A percentile compares a stretch with the other conserved stretches of the same genome.
Conservation (phyloP, 2,797 vertebrate genomes). For the Lutjanus campechanus region DNA sequence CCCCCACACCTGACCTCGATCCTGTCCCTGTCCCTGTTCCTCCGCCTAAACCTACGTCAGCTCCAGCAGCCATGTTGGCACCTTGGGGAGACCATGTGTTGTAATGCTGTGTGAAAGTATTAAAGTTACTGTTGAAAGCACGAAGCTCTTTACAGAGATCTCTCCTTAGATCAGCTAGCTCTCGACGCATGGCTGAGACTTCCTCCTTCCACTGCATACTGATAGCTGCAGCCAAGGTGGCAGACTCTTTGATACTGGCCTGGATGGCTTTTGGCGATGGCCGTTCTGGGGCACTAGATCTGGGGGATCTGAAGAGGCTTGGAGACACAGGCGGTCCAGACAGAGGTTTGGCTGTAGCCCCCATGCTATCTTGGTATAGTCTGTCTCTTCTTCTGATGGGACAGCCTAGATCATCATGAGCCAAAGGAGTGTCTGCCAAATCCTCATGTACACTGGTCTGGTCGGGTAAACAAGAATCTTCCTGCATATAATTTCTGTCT, state of each 20-base stretch:
- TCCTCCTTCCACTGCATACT: slow-evolving; percentile 90
- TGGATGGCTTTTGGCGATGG: slow-evolving; percentile 87
- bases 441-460: slow-evolving; percentile 84
- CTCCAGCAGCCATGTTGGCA: slow-evolving; percentile 62
- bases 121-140: slow-evolving; percentile 88
- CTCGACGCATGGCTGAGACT: slow-evolving; percentile 87
- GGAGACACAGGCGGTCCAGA: slow-evolving; percentile 84
- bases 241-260: slow-evolving; percentile 88
- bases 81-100: slow-evolving; percentile 88
- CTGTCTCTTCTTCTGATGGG: slow-evolving; percentile 86
- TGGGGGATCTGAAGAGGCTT: slow-evolving; percentile 80
- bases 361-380: slow-evolving; percentile 79
- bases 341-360: slow-evolving; percentile 80
- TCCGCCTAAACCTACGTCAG: slow-evolving; percentile 49
- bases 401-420: slow-evolving; percentile 85
- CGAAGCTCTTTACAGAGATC: slow-evolving; percentile 87
- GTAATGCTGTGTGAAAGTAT: slow-evolving; percentile 87
- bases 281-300: slow-evolving; percentile 73
- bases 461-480: slow-evolving; percentile 87
- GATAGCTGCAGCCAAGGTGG: slow-evolving; percentile 86
- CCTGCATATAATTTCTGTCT: slow-evolving; percentile 89
- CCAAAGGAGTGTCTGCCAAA: slow-evolving; percentile 85
- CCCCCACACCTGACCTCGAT: slow-evolving; percentile 14
- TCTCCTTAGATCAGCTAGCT: slow-evolving; percentile 85
- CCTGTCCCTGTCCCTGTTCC: slow-evolving; percentile 38